Base-by-base conservation (phyloP, 2,797 vertebrate species). In the Calcarius lapponicus region DNA sequence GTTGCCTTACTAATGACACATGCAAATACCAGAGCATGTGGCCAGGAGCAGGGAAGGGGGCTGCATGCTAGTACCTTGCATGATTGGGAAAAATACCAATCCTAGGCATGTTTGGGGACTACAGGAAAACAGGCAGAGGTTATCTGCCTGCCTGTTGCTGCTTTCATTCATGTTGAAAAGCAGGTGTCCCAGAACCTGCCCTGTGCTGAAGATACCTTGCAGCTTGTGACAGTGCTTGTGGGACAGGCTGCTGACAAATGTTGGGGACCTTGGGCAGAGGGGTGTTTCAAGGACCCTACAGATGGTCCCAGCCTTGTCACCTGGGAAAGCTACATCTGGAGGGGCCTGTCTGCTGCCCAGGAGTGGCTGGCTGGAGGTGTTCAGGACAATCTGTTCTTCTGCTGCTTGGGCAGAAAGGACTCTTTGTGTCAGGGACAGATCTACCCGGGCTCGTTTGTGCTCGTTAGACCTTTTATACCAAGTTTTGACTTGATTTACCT, bases 401-500 rank as follows among this genome's bases (percentile, higher is more conserved):
- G 28, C 65, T 78, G 29, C 12, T 64, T 45, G 48, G 51, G 53
- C 72, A 86, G 80, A 94, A 90, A 71, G 65, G 82, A 45, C 58
- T 45, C 65, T 57, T 71, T 88, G 86, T 93, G 76, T 86, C 48
- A 38, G 57, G 34, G 53, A 45, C 29, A 38, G 67, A 67, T 28
- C 57, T 43, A 42, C 80, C 42, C 78, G 61, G 53, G 40, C 73
- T 83, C 1, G 0, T 48, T 75, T n/a, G 17, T 62, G 43, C 57
- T 90, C 15, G 0, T 60, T 74, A 71, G 69, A 66, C 11, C 0
- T 38, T 61, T 91, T 64, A 80, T 70, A 67, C 82, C 69, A 90
- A 80, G 88, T 94, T 92, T 67, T 78, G 42, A 92, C 90, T 86
- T 93, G 92, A 90, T 80, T 93, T 86, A 67, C 36, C 10, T 71